Conservation (phyloP, 2,113 vertebrate genomes). For the Chascanopsetta lugubris region DNA sequence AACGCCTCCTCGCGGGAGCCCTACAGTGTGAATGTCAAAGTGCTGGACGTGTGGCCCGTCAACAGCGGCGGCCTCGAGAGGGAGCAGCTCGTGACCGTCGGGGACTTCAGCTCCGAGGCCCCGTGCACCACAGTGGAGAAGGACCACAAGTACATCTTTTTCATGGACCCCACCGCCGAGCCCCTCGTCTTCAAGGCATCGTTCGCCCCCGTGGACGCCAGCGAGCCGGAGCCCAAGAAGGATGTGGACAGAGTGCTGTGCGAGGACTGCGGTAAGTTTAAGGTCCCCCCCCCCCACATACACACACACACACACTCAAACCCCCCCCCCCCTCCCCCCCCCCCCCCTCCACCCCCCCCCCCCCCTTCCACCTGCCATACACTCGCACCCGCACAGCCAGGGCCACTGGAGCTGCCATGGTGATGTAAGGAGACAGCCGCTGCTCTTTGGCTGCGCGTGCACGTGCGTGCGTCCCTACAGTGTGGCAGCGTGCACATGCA, state of each 20-base stretch:
- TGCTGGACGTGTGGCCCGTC: slow-evolving; percentile 94
- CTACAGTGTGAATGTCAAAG: slow-evolving; percentile 91
- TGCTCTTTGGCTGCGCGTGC: slow-evolving; percentile 59
- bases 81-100: slow-evolving; percentile 96
- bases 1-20: slow-evolving; percentile 89
- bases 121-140: slow-evolving; percentile 91
- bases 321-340: too few relatives aligned
- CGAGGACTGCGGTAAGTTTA: slow-evolving; percentile 95
- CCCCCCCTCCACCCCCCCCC: too few relatives aligned
- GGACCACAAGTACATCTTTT: slow-evolving; percentile 96
- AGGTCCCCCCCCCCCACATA: slow-evolving; percentile 60
- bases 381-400: slow-evolving; percentile 57
- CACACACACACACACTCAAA: slow-evolving; percentile 56
- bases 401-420: slow-evolving; percentile 63
- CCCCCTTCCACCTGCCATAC: slow-evolving; percentile 62
- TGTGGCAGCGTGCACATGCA: slow-evolving; percentile 29
- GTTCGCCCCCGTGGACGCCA: slow-evolving; percentile 91
- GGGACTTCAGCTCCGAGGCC: slow-evolving; percentile 88
- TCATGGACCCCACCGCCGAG: slow-evolving; percentile 94
- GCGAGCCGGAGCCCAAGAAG: slow-evolving; percentile 92
- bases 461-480: slow-evolving; percentile 37
- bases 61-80: slow-evolving; percentile 93
- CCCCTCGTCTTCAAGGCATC: slow-evolving; percentile 92
- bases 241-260: slow-evolving; percentile 94
- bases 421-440: slow-evolving; percentile 67